Conservation (phyloP, 2,113 vertebrate genomes). For the Proterorhinus semilunaris region DNA sequence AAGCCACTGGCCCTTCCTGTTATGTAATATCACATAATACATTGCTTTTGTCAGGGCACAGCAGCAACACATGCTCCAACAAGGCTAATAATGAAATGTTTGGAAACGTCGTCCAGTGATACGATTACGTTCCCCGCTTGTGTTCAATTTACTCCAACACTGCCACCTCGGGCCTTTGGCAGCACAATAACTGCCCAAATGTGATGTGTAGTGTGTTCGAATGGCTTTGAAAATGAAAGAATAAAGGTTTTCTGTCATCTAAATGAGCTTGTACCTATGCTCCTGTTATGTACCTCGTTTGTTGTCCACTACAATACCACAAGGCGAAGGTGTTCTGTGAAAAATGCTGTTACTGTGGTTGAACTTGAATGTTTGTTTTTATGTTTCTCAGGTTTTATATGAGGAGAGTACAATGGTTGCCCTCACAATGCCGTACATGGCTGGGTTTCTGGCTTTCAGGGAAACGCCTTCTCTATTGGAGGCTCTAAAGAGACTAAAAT, state of each 20-base stretch:
- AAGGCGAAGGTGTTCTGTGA: neutral
- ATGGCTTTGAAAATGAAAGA: neutral
- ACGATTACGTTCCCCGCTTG: conserved; percentile 30
- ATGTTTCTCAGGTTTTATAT: conserved; percentile 80
- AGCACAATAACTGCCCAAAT: conserved; percentile 1
- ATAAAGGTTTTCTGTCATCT: conserved; percentile 1
- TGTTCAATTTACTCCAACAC: conserved; percentile 29
- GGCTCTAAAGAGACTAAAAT: conserved; percentile 77
- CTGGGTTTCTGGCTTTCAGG: conserved; percentile 91
- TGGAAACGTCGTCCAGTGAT: conserved; percentile 21
- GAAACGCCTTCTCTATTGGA: conserved; percentile 86
- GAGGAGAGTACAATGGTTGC: conserved; percentile 85
- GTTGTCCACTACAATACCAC: neutral
- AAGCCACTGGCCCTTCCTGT: conserved; percentile 9
- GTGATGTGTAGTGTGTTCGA: neutral
- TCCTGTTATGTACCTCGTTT: neutral
- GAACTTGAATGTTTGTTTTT: neutral
- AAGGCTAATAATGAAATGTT: conserved; percentile 36
- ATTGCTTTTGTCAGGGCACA: conserved; percentile 25
- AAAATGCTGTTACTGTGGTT: neutral
- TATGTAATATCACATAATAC: conserved; percentile 19
- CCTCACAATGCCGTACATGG: conserved; percentile 82
- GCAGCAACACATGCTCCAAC: conserved; percentile 24
- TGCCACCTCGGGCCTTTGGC: conserved; percentile 13
- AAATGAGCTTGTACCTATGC: neutral